phyloP scores from a whole-genome alignment of 2,113 vertebrate species.

The Hucho hucho region DNA sequence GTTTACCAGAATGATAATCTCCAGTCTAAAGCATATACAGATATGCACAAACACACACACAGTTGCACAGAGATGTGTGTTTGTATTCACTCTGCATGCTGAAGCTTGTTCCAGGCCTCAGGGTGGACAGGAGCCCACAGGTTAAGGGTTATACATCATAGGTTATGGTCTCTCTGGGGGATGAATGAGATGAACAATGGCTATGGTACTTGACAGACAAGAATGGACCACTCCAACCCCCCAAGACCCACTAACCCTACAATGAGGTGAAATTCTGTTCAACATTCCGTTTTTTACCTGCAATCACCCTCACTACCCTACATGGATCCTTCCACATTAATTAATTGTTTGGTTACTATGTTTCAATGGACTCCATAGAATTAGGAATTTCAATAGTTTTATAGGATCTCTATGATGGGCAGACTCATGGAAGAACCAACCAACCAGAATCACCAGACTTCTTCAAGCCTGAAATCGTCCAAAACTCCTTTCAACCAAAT shows the following conservation, averaged over 20 bases:
- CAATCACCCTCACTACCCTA: background rate
- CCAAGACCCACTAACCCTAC: background rate
- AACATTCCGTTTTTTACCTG: background rate
- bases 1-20: conserved; percentile 8
- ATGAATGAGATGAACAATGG: background rate
- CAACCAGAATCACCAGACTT: background rate
- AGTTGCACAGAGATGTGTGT: background rate
- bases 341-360: too few relatives aligned
- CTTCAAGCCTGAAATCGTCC: background rate
- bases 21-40: background rate
- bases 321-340: too few relatives aligned
- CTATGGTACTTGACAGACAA: background rate
- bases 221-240: background rate
- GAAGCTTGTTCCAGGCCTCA: background rate
- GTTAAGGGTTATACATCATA: background rate
- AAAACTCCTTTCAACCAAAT: conserved; percentile 4
- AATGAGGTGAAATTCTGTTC: background rate
- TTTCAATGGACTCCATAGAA: too few relatives aligned
- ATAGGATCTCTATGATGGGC: too few relatives aligned
- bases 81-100: background rate
- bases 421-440: background rate
- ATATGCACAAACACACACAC: conserved; percentile 5
- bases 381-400: too few relatives aligned
- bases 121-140: background rate
- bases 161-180: background rate